Evolutionary conservation across 1,140 invertebrate species (phyloP).

Genomic region (Conus betulinus): DNA sequence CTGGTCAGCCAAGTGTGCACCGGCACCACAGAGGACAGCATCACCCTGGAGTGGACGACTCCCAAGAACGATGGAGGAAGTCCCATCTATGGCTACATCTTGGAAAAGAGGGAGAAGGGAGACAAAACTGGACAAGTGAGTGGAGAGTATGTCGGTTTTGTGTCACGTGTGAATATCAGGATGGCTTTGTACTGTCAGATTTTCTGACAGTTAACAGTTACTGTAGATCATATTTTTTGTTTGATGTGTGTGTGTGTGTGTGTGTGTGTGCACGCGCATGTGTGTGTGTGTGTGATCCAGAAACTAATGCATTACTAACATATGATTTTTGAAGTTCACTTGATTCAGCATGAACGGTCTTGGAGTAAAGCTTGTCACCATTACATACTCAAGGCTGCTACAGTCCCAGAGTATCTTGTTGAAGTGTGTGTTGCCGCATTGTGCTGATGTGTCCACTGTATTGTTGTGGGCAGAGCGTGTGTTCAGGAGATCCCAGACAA

Average conservation of each 20-base stretch:
- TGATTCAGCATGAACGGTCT: no score
- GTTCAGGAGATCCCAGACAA: constrained; percentile 66
- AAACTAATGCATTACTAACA: no score
- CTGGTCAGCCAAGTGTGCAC: constrained; percentile 90
- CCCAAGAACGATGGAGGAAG: constrained; percentile 90
- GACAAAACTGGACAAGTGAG: constrained; percentile 74
- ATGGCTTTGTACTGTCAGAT: background rate
- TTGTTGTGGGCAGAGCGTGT: constrained; percentile 58
- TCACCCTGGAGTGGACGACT: constrained; percentile 94
- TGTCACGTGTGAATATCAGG: background rate
- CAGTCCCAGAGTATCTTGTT: no score
- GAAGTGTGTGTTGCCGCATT: no score
- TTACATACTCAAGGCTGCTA: no score
- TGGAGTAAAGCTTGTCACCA: no score
- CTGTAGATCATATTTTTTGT: background rate
- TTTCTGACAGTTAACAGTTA: background rate
- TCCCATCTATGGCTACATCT: constrained; percentile 89
- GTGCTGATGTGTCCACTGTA: no score
- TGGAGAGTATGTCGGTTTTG: background rate
- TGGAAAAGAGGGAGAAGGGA: constrained; percentile 92
- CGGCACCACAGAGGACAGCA: constrained; percentile 93
- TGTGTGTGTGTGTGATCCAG: no score
- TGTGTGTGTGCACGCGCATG: no score
- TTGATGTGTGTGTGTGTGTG: background rate
- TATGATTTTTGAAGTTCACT: no score